These are phyloP conservation scores for Pteruthius melanotis DNA, from an alignment of 2,113 vertebrate genomes.

Conservation along the genomic window DNA sequence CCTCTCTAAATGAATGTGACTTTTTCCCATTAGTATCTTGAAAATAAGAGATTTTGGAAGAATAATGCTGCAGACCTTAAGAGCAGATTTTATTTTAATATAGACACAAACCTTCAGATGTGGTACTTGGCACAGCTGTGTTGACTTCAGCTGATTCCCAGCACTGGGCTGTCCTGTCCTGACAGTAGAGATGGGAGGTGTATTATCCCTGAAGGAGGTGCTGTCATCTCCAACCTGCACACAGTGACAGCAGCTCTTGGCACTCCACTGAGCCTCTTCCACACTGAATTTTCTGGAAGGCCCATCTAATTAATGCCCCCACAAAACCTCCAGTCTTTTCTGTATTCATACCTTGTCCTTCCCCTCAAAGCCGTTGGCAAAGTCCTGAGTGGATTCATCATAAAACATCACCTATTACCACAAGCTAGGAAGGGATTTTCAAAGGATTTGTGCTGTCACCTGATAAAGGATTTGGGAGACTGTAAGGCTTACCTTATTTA, in stretches of 20 bases:
- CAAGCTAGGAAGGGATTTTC: conserved; percentile 51
- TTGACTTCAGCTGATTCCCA: not conserved
- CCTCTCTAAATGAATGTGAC: not conserved
- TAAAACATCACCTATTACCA: conserved; percentile 29
- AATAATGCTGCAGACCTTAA: not conserved
- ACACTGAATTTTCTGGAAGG: not conserved
- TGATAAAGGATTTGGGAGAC: conserved; percentile 67
- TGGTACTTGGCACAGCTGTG: not conserved
- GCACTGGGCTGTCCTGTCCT: not conserved
- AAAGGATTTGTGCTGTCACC: conserved; percentile 52
- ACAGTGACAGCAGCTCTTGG: not conserved
- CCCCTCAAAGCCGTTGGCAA: not conserved
- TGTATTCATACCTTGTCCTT: not conserved
- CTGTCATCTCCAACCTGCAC: not conserved
- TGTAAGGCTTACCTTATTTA: conserved; percentile 58
- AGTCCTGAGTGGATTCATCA: conserved; percentile 24
- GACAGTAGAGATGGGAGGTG: not conserved
- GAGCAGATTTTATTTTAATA: not conserved
- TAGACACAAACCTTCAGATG: not conserved
- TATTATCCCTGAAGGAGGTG: not conserved
- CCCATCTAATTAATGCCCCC: not conserved
- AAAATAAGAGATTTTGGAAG: not conserved
- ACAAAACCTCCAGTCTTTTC: not conserved
- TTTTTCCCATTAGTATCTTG: not conserved
- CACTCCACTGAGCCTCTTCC: not conserved